A percentile compares a stretch with the other conserved stretches of the same genome.
Conservation (phyloP, 2,113 vertebrate species). For the Phylloscopus trochiloides region DNA sequence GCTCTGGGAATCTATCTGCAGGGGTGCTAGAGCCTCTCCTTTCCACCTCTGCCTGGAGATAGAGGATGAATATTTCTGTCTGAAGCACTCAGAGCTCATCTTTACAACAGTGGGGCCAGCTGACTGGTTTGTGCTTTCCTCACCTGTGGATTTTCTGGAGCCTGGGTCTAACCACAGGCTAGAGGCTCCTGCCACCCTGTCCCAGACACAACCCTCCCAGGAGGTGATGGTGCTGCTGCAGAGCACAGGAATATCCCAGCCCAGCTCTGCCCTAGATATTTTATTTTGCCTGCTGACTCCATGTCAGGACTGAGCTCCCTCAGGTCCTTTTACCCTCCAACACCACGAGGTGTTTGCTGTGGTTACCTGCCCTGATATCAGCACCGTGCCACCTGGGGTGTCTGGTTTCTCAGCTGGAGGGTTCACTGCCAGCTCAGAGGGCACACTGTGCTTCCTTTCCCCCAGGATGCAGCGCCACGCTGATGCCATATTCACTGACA, state of each 20-base stretch:
- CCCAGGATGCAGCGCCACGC: constrained; percentile 85
- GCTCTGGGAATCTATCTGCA: background rate
- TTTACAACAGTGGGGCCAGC: background rate
- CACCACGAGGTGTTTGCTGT: background rate
- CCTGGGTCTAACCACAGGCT: background rate
- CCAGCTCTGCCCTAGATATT: background rate
- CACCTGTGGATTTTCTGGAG: background rate
- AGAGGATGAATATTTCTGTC: background rate
- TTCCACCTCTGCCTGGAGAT: background rate
- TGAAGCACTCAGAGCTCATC: background rate
- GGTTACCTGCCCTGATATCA: background rate
- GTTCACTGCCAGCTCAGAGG: background rate
- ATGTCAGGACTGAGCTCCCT: background rate
- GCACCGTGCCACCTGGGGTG: background rate
- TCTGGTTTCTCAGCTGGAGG: background rate
- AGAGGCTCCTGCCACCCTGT: background rate
- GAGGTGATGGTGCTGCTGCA: background rate
- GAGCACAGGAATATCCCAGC: background rate
- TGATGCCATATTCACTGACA: constrained; percentile 92
- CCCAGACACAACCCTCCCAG: background rate
- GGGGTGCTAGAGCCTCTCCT: background rate
- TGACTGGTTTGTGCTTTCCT: background rate
- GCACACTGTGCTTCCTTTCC: background rate
- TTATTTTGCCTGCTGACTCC: background rate
- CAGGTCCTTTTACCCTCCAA: background rate